Base-by-base conservation (phyloP, 2,797 vertebrate species). In the Pseudomugil tenellus region DNA sequence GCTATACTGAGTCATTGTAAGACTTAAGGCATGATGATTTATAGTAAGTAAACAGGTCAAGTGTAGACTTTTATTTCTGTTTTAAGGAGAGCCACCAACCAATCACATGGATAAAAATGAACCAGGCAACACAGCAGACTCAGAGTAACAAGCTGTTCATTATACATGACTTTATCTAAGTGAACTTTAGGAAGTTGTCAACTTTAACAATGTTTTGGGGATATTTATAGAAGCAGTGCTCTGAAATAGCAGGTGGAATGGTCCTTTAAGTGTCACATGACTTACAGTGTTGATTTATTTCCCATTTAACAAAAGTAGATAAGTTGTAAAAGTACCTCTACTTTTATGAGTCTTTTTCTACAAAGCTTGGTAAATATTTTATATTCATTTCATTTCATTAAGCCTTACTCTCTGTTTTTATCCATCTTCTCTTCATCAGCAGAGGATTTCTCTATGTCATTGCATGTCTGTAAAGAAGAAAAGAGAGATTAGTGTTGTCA, bases 351-450 rank as follows among this genome's bases (percentile, higher is more conserved):
- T 28, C 2, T 8, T 52, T 8, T 52, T 52, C 6, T 28, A 13
- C 7, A 28, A 52, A 52, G 49, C 13, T 14, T 51, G 32, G 19
- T 64, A 29, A 54, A 28, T 6, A 19, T 31, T 60, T 7, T 23
- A 37, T 74, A 57, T 67, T 48, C 12, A n/a, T n/a, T n/a, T n/a
- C n/a, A n/a, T n/a, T n/a, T n/a, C n/a, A 48, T 59, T 46, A 52
- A 63, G 39, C 28, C 87, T 91, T 83, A 93, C 91, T 79, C 67
- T 74, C 19, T 76, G 58, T 72, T 74, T 62, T 73, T 62, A 35
- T 77, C 70, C 62, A 52, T 70, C 63, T 25, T 70, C 35, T 74
- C 57, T 64, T 87, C 76, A 59, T 67, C 68, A 83, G 34, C 67
- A 74, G 55, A 67, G 39, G 54, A 49, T 66, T 41, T 66, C 43